phyloP scores from a whole-genome alignment of 2,888 invertebrate genomes.

The Tenodera sinensis region DNA sequence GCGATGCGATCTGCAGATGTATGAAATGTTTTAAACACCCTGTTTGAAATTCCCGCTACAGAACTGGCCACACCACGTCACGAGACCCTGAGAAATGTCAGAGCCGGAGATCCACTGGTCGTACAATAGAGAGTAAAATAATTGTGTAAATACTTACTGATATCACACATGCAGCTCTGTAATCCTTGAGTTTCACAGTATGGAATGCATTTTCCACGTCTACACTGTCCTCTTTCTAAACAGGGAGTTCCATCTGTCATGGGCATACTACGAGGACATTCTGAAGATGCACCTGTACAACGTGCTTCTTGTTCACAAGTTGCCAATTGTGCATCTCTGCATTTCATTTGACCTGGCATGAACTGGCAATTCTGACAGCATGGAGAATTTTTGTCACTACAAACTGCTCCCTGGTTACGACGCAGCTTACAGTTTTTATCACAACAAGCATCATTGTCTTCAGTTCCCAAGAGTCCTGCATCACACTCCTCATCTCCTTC shows the following conservation, averaged over 20 bases:
- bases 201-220: slow-evolving; percentile 86
- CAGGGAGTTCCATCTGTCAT: slow-evolving; percentile 85
- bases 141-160: slow-evolving; percentile 55
- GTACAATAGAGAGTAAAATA: not conserved
- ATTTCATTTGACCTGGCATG: slow-evolving; percentile 77
- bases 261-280: slow-evolving; percentile 82
- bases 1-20: no score
- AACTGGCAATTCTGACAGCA: slow-evolving; percentile 91
- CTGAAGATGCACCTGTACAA: slow-evolving; percentile 77
- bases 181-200: slow-evolving; percentile 91
- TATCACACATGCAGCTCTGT: slow-evolving; percentile 96
- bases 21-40: no score
- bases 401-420: slow-evolving; percentile 74
- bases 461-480: slow-evolving; percentile 87
- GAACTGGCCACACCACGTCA: no score
- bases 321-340: slow-evolving; percentile 85
- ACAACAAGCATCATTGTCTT: slow-evolving; percentile 91
- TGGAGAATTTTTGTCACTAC: slow-evolving; percentile 91
- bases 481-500: slow-evolving; percentile 97
- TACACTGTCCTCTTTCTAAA: slow-evolving; percentile 87
- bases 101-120: no score
- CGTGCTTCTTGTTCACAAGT: slow-evolving; percentile 91
- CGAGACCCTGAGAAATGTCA: no score
- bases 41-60: no score
- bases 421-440: slow-evolving; percentile 87